Base-by-base conservation (phyloP, 1,140 invertebrate species). In the Drosophila sp. region DNA sequence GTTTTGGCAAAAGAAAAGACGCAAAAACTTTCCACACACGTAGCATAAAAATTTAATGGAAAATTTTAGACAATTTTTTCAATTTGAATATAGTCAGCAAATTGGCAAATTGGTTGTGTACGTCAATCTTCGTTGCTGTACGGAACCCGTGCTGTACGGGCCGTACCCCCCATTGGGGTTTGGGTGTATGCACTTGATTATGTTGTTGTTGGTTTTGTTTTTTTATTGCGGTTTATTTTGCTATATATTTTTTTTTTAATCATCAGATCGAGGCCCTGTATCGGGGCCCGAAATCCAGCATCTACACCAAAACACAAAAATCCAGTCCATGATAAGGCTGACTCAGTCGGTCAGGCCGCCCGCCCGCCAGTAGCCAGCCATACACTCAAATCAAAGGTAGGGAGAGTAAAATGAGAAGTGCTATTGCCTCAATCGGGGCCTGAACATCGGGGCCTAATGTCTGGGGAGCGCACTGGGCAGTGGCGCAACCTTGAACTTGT, bases 251-350 rank as follows among this genome's bases (percentile, higher is more conserved):
- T 50, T 65, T 17, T 68, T 61, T 82, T 86, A 85, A 82, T 85
- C 81, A 62, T 58, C 67, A 64, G 69, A 50, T 77, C 5, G 41
- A 6, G 23, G 17, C 23, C 40, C 35, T 70, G 81, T 75, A 70
- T 47, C 83, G 84, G 84, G 85, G 85, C 84, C 84, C 84, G 84
- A 86, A 89, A 83, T 74, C 23, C 63, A 73, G 61, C 76, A 78
- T 63, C 71, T 75, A 74, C 56, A 75, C 56, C 41, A 35, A 58
- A 10, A 63, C 64, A 63, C 29, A 54, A 40, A 35, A 32, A 38
- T 38, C 10, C 35, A 38, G 35, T 38, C 35, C 35, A n/a, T 38
- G 35, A 38, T 40, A 23, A 23, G 44, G 23, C 44, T 38, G 35
- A 38, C 8, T 38, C 35, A 47, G 44, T 17, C 44, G 17, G 41